These are phyloP conservation scores for Latrodectus hesperus DNA, from an alignment of 2,888 invertebrate genomes.

Conservation along the genomic window DNA sequence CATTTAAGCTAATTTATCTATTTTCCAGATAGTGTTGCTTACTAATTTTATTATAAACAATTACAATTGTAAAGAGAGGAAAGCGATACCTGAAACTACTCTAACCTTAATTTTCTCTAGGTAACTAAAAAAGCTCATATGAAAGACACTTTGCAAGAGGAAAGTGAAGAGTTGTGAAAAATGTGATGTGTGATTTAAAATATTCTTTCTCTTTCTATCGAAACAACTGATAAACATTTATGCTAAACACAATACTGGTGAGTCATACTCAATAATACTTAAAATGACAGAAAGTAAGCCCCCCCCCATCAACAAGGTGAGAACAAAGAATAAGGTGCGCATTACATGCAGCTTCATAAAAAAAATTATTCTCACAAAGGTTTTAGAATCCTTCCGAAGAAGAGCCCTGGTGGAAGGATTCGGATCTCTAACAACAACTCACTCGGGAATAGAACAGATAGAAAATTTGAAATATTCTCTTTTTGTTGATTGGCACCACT, in stretches of 20 bases:
- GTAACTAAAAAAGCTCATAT: slow-evolving; percentile 40
- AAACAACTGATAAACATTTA: slow-evolving; percentile 55
- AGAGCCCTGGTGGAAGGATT: slow-evolving; percentile 51
- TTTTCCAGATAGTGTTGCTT: too few species aligned
- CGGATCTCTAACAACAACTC: slow-evolving; percentile 46
- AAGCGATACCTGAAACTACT: slow-evolving; percentile 3
- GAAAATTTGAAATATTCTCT: slow-evolving; percentile 35
- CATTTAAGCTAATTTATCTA: too few species aligned
- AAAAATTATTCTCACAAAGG: slow-evolving; percentile 44
- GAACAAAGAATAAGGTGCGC: slow-evolving; percentile 47
- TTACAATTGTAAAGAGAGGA: neutral
- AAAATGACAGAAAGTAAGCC: slow-evolving; percentile 43
- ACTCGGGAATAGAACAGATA: slow-evolving; percentile 49
- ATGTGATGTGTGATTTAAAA: slow-evolving; percentile 42
- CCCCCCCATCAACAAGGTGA: slow-evolving; percentile 45
- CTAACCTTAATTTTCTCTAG: slow-evolving; percentile 15
- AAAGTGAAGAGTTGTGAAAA: slow-evolving; percentile 30
- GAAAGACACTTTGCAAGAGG: slow-evolving; percentile 50
- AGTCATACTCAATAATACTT: slow-evolving; percentile 62
- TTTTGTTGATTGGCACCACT: slow-evolving; percentile 61
- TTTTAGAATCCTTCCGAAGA: slow-evolving; percentile 49
- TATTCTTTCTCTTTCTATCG: slow-evolving; percentile 33
- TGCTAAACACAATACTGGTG: slow-evolving; percentile 49
- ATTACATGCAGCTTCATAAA: slow-evolving; percentile 63
- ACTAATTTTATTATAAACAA: neutral